Percentiles rank a stretch among this genome's conserved stretches.
Conservation (phyloP, 2,113 vertebrate species). For the Gambusia affinis region DNA sequence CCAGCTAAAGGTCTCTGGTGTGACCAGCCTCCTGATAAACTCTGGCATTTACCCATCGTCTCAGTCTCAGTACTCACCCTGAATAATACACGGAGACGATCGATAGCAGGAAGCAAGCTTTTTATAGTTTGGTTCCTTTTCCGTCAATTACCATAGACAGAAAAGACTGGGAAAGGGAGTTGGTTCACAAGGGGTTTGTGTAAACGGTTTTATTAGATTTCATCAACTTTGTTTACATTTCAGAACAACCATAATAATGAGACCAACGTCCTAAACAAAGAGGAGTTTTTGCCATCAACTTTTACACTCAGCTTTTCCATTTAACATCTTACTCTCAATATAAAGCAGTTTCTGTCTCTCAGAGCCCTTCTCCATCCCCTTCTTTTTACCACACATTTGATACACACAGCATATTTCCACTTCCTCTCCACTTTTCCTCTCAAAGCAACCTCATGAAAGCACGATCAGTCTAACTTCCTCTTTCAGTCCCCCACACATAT, state of each 20-base stretch:
- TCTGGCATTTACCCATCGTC: constrained; percentile 59
- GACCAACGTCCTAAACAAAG: too few relatives aligned
- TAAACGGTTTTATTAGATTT: not conserved
- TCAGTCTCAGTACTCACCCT: constrained; percentile 46
- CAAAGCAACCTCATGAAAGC: constrained; percentile 57
- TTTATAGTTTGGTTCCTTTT: constrained; percentile 36
- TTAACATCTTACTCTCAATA: constrained; percentile 2
- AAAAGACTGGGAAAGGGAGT: constrained; percentile 1
- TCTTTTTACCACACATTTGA: constrained; percentile 26
- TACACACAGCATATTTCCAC: constrained; percentile 10
- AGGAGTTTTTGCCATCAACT: not conserved
- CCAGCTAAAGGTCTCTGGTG: constrained; percentile 22
- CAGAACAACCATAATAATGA: too few relatives aligned
- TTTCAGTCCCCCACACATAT: not conserved
- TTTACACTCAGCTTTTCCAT: constrained; percentile 9
- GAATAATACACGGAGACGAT: constrained; percentile 70
- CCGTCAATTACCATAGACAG: constrained; percentile 18
- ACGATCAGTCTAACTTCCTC: constrained; percentile 45
- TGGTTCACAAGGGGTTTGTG: not conserved
- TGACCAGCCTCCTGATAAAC: constrained; percentile 60
- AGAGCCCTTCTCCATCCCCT: constrained; percentile 2
- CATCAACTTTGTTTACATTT: not conserved
- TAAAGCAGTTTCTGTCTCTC: not conserved
- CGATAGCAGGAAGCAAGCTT: constrained; percentile 55
- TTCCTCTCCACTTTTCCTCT: constrained; percentile 20